Percentiles rank a stretch among this genome's conserved stretches.
These are phyloP conservation scores for Cariama cristata DNA, from an alignment of 2,113 vertebrate genomes.

Conservation along the genomic window DNA sequence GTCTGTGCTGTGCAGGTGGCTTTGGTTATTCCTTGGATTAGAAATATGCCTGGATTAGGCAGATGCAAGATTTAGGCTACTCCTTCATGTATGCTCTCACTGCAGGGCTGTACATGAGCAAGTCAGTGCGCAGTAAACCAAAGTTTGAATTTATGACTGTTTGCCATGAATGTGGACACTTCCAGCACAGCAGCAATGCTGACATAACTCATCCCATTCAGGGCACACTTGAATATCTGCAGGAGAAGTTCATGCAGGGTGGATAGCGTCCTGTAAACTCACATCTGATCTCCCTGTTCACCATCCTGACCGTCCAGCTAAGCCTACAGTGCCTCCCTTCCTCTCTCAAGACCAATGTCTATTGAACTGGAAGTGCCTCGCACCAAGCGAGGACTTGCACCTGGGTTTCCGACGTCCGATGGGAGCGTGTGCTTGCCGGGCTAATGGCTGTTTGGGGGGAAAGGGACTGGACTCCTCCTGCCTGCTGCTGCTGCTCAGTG, in stretches of 20 bases:
- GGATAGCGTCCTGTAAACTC: background rate
- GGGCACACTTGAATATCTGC: accelerated
- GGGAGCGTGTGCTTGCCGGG: accelerated
- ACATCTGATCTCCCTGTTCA: background rate
- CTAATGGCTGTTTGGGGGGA: background rate
- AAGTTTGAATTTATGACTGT: background rate
- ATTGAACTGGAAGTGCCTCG: background rate
- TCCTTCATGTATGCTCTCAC: background rate
- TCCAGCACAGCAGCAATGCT: background rate
- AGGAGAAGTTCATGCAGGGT: background rate
- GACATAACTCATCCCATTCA: background rate
- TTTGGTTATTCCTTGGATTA: background rate
- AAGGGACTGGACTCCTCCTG: background rate
- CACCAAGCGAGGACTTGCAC: background rate
- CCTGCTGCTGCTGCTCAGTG: background rate
- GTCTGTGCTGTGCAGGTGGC: background rate
- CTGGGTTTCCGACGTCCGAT: accelerated
- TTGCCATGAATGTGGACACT: background rate
- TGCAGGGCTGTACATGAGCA: background rate
- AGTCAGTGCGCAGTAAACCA: background rate
- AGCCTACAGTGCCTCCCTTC: background rate
- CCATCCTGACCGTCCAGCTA: background rate
- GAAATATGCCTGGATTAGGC: background rate
- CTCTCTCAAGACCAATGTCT: background rate
- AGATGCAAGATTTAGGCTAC: background rate